Conservation (phyloP, 2,797 vertebrate species). For the Orientallactaga sibirica region DNA sequence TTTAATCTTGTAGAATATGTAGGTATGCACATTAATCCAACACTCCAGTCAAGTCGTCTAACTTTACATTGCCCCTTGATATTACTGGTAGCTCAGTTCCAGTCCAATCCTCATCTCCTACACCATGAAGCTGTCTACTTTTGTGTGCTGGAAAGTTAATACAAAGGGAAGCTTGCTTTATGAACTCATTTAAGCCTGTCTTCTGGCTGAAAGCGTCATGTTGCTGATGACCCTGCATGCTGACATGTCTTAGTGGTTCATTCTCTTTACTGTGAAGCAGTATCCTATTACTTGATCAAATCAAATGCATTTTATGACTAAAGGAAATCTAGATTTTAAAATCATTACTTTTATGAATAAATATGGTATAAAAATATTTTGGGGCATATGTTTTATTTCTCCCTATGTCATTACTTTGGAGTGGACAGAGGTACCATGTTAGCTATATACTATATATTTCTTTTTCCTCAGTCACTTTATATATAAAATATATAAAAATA, state of each 20-base stretch:
- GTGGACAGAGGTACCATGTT: neutral
- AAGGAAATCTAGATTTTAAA: neutral
- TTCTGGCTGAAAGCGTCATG: neutral
- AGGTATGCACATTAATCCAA: neutral
- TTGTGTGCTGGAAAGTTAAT: neutral
- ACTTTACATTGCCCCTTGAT: neutral
- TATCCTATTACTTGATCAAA: neutral
- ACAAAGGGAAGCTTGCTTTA: neutral
- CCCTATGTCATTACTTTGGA: neutral
- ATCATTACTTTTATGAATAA: conserved; percentile 6
- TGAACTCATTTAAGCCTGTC: neutral
- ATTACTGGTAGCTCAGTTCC: neutral
- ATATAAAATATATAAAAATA: neutral
- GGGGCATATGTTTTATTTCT: neutral
- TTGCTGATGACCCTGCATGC: neutral
- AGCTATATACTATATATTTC: neutral
- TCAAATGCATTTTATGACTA: neutral
- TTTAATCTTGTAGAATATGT: neutral
- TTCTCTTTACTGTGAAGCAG: neutral
- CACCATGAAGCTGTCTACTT: neutral
- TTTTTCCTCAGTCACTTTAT: neutral
- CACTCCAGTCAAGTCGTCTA: neutral
- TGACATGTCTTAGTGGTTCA: neutral
- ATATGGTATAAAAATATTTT: neutral
- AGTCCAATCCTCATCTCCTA: neutral